phyloP scores from a whole-genome alignment of 2,888 invertebrate species.

The Spilosoma lubricipeda region DNA sequence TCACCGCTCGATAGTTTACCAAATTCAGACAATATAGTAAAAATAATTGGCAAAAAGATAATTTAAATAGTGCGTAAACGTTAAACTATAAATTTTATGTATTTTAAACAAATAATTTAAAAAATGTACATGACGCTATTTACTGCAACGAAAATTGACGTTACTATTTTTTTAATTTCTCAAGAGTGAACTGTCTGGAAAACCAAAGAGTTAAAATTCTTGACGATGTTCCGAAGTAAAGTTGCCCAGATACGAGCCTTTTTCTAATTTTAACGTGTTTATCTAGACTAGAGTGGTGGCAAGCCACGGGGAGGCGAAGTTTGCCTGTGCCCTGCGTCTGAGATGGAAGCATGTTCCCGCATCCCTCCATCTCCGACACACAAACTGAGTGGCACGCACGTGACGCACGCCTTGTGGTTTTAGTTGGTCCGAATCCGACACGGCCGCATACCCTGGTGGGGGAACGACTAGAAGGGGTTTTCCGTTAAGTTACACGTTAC shows the following conservation, averaged over 20 bases:
- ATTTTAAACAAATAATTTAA: background rate
- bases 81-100: background rate
- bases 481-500: no score
- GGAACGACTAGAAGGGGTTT: no score
- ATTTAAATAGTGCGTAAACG: background rate
- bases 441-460: no score
- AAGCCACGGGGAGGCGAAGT: no score
- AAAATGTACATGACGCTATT: background rate
- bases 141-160: background rate
- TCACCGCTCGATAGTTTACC: background rate
- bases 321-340: no score
- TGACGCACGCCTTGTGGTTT: no score
- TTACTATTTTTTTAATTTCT: background rate
- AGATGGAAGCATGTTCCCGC: no score
- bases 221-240: background rate
- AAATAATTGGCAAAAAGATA: background rate
- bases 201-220: background rate
- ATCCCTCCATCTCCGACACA: no score
- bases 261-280: no score
- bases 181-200: background rate
- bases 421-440: no score
- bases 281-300: no score
- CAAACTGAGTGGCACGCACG: no score
- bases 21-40: background rate
- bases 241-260: background rate